Conservation (phyloP, 2,797 vertebrate species). For the Apodemus agrarius region DNA sequence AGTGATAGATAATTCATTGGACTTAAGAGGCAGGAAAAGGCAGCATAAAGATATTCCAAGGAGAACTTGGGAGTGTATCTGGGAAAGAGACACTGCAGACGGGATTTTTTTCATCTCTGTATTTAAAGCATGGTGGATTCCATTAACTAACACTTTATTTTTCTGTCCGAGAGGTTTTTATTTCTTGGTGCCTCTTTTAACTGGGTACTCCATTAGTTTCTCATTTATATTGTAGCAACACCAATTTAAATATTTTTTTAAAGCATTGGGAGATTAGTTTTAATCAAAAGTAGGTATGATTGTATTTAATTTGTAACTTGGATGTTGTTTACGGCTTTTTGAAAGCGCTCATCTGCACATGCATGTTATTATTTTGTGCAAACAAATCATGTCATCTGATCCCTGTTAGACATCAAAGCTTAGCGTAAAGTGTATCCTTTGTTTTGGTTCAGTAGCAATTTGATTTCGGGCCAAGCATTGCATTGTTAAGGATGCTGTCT, state of each 20-base stretch:
- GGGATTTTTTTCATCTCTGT: background rate
- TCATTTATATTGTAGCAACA: constrained; percentile 39
- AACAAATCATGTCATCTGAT: constrained; percentile 90
- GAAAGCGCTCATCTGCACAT: constrained; percentile 55
- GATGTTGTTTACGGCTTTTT: constrained; percentile 61
- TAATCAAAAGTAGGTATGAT: constrained; percentile 19
- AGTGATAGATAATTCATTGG: background rate
- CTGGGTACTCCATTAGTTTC: constrained; percentile 15
- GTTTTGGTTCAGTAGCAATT: constrained; percentile 85
- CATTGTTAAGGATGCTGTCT: constrained; percentile 81
- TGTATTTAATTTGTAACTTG: constrained; percentile 46
- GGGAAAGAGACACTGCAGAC: background rate
- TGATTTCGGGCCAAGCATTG: constrained; percentile 84
- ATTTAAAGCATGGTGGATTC: background rate
- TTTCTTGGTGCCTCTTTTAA: constrained; percentile 33
- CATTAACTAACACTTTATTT: constrained; percentile 31
- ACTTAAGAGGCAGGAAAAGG: background rate
- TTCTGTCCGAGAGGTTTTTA: constrained; percentile 34
- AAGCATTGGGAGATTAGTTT: constrained; percentile 29
- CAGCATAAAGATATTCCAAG: background rate
- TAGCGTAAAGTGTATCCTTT: constrained; percentile 84
- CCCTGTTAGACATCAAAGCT: constrained; percentile 84
- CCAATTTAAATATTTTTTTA: constrained; percentile 64
- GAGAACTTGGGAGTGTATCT: background rate
- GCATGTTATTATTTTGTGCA: constrained; percentile 86